phyloP scores from a whole-genome alignment of 2,888 invertebrate species.

The Beris chalybata region DNA sequence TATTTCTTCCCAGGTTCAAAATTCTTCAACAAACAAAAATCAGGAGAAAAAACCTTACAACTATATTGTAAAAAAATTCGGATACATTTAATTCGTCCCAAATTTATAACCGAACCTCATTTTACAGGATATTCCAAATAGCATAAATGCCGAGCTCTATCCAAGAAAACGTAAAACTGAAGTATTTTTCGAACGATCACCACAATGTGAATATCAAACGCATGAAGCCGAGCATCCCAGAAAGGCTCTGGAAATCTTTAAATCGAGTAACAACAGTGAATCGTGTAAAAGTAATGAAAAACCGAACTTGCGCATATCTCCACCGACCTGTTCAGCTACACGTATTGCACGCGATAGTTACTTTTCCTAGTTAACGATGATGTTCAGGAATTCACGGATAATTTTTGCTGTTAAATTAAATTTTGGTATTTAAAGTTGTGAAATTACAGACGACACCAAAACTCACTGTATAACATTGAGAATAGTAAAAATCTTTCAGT shows the following conservation, averaged over 20 bases:
- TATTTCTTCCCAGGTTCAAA: slow-evolving; percentile 24
- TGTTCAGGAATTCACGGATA: neutral
- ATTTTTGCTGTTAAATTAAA: no score
- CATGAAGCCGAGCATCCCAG: slow-evolving; percentile 44
- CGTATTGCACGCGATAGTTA: slow-evolving; percentile 51
- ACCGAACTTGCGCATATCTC: slow-evolving; percentile 42
- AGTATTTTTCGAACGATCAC: slow-evolving; percentile 42
- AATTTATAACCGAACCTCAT: neutral
- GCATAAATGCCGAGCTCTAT: slow-evolving; percentile 43
- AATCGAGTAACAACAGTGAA: neutral
- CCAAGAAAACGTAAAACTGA: slow-evolving; percentile 45
- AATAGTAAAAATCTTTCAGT: no score
- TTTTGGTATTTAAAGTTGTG: no score
- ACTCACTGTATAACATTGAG: no score
- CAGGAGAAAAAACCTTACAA: neutral
- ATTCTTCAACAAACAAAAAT: slow-evolving; percentile 7
- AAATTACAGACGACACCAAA: no score
- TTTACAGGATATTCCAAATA: slow-evolving; percentile 17
- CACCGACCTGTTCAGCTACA: slow-evolving; percentile 49
- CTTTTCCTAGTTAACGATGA: slow-evolving; percentile 45
- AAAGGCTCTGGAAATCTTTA: slow-evolving; percentile 26
- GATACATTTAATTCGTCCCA: neutral
- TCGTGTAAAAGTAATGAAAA: neutral
- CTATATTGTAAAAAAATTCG: slow-evolving; percentile 9
- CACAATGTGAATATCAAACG: slow-evolving; percentile 45